Conservation (phyloP, 2,888 invertebrate species). For the Corbicula japonica region DNA sequence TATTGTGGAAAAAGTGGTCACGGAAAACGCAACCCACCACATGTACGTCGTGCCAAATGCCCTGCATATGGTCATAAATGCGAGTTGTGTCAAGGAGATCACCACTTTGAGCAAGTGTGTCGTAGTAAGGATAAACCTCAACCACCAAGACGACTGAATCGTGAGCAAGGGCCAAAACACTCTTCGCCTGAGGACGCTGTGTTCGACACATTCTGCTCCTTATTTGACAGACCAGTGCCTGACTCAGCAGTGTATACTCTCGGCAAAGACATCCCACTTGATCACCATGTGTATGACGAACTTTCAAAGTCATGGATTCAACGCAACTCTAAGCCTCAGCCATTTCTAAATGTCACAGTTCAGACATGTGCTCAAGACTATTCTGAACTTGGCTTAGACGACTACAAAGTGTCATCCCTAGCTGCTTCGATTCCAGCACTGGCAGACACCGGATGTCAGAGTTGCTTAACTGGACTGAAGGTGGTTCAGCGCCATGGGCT, state of each 20-base stretch:
- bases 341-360: constrained; percentile 47
- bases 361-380: constrained; percentile 54
- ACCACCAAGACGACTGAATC: not conserved
- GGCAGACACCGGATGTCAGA: constrained; percentile 72
- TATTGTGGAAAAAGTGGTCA: constrained; percentile 71
- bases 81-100: constrained; percentile 42
- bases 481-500: constrained; percentile 61
- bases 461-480: constrained; percentile 70
- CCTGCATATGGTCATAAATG: constrained; percentile 66
- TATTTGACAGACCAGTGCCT: not conserved
- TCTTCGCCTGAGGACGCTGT: constrained; percentile 28
- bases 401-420: too few species aligned
- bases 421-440: constrained; percentile 47
- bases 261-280: constrained; percentile 39
- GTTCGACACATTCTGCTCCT: constrained; percentile 54
- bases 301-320: constrained; percentile 55
- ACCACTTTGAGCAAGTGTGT: constrained; percentile 66
- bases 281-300: constrained; percentile 69
- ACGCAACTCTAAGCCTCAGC: constrained; percentile 59
- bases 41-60: constrained; percentile 51
- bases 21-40: constrained; percentile 50
- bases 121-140: constrained; percentile 49
- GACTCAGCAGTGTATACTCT: not conserved
- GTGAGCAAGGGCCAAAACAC: too few species aligned
- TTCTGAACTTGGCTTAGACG: constrained; percentile 52